These are phyloP conservation scores for Synanceia verrucosa DNA, from an alignment of 2,797 vertebrate species.

Conservation along the genomic window DNA sequence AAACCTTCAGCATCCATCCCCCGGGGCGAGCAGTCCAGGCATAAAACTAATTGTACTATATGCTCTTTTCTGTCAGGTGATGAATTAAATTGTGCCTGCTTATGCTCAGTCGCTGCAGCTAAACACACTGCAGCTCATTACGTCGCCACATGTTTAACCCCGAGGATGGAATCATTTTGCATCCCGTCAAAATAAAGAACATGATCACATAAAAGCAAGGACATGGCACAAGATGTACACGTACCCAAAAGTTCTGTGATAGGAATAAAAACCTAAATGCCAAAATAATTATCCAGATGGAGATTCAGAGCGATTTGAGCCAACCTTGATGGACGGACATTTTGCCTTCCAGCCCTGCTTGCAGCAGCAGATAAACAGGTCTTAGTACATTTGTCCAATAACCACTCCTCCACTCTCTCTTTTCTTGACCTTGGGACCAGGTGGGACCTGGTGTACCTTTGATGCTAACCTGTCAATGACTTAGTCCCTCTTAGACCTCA, in stretches of 20 bases:
- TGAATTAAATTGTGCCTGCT: slow-evolving; percentile 50
- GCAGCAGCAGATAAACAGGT: too few relatives aligned
- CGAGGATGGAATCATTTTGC: slow-evolving; percentile 42
- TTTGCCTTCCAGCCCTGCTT: not conserved
- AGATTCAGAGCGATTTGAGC: too few relatives aligned
- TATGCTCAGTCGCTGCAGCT: slow-evolving; percentile 31
- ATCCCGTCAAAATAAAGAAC: slow-evolving; percentile 54
- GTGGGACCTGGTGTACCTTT: too few relatives aligned
- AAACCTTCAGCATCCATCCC: slow-evolving; percentile 35
- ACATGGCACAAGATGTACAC: not conserved
- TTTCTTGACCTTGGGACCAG: too few relatives aligned
- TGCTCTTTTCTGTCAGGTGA: slow-evolving; percentile 56
- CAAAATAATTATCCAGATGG: too few relatives aligned
- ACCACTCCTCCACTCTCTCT: too few relatives aligned
- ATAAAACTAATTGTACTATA: slow-evolving; percentile 50
- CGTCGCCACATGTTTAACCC: slow-evolving; percentile 27
- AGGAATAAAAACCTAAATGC: not conserved
- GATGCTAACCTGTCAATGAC: too few relatives aligned
- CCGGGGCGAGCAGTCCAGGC: slow-evolving; percentile 12
- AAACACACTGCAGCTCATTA: slow-evolving; percentile 55
- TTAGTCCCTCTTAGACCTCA: too few relatives aligned
- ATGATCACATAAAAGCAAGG: slow-evolving; percentile 29
- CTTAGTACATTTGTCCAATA: too few relatives aligned
- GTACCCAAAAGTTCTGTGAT: not conserved
- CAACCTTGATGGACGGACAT: not conserved